Evolutionary conservation across 1,140 invertebrate species (phyloP).

Genomic region (Hylaeus anthracinus): DNA sequence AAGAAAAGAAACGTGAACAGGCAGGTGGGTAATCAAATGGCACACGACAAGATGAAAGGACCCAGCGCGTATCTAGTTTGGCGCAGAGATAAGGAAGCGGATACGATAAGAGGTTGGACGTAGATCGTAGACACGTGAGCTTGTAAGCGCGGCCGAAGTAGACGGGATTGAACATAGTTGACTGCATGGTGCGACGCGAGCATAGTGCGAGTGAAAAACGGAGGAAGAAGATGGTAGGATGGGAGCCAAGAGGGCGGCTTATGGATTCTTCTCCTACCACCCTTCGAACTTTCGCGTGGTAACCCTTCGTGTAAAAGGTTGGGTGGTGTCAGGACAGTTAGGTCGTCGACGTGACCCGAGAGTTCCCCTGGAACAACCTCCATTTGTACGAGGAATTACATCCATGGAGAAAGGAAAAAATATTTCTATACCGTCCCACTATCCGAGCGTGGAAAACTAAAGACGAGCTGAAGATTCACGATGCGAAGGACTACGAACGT

Average conservation of each 20-base stretch:
- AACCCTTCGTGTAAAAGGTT: constrained; percentile 70
- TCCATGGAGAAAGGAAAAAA: constrained; percentile 51
- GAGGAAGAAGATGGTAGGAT: constrained; percentile 26
- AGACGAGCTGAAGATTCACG: neutral
- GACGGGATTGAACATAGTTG: constrained; percentile 39
- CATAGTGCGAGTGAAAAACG: constrained; percentile 41
- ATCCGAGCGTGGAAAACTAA: constrained; percentile 5
- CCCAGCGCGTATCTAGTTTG: constrained; percentile 9
- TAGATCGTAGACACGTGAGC: constrained; percentile 19
- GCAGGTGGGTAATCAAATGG: constrained; percentile 33
- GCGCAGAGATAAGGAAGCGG: constrained; percentile 26
- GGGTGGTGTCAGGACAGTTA: constrained; percentile 71
- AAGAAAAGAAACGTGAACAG: neutral
- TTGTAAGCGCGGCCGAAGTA: constrained; percentile 24
- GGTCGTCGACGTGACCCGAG: constrained; percentile 73
- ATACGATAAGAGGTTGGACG: constrained; percentile 47
- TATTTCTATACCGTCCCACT: constrained; percentile 28
- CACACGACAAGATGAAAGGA: constrained; percentile 27
- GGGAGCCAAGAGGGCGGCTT: constrained; percentile 52
- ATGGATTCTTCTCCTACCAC: constrained; percentile 63
- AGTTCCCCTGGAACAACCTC: constrained; percentile 69
- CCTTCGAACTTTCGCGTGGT: constrained; percentile 65
- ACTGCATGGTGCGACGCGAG: constrained; percentile 26
- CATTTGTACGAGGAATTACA: constrained; percentile 73
- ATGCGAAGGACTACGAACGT: neutral